Evolutionary conservation across 92 coral and sea anemone genomes (phyloP).

Genomic region (Montipora capitata): DNA sequence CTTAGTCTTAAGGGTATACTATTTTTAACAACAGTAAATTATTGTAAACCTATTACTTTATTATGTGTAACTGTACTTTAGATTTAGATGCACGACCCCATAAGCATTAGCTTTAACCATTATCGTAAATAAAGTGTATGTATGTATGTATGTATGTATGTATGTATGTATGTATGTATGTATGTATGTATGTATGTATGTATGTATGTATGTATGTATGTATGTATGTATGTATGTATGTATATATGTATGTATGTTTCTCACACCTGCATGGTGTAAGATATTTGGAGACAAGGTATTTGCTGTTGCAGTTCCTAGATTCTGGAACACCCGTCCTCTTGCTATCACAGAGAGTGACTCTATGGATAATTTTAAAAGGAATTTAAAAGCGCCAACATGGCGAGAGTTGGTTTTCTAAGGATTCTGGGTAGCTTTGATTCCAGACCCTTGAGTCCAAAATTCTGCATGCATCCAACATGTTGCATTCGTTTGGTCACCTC

Average conservation of each 20-base stretch:
- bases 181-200: not conserved
- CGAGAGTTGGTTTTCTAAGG: no score
- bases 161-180: not conserved
- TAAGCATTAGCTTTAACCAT: conserved; percentile 7
- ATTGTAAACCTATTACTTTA: not conserved
- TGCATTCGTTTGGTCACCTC: no score
- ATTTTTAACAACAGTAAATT: not conserved
- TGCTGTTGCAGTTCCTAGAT: no score
- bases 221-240: not conserved
- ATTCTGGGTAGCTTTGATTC: no score
- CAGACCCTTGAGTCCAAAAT: no score
- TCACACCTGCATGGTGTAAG: no score
- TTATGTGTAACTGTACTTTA: conserved; percentile 1
- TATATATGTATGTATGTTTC: not conserved
- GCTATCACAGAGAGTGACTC: no score
- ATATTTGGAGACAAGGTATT: no score
- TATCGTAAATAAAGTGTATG: not conserved
- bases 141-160: not conserved
- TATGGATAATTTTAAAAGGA: no score
- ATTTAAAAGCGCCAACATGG: no score
- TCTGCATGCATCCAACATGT: no score
- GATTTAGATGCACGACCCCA: conserved; percentile 25
- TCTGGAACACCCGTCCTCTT: no score
- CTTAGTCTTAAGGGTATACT: not conserved
- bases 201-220: not conserved